Evolutionary conservation across 2,113 vertebrate genomes (phyloP), one percentile per base, ranked within the genome.

Genomic region (Callorhinus ursinus): DNA sequence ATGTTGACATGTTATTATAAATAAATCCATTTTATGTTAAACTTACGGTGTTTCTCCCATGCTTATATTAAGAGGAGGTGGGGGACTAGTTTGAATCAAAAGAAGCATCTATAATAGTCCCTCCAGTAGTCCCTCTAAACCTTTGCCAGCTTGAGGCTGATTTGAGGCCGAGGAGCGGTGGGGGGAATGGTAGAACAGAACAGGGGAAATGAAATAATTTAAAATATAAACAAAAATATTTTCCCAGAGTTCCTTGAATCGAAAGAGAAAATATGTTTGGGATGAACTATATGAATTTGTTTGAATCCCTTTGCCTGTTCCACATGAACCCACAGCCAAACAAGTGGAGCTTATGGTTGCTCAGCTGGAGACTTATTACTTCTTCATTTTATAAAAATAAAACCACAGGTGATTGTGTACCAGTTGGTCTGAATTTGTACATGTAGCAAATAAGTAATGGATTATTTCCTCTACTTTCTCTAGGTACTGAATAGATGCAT

Each of bases 161-260:
- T 97, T 91, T 83, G 33, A n/a, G 65, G 65, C 7, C 5, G 55
- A 19, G 18, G 55, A 2, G 11, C 24, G 26, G 7, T 1, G 16
- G 1, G 0, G 0, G 10, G 5, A 11, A 13, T n/a, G 18, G 67
- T 69, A 16, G 63, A 33, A 33, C 13, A 59, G 61, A 33, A 33
- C 13, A 59, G 61, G 31, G 10, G 7, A 28, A 71, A 76, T 51
- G 39, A 33, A 97, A 33, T 80, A 16, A 24, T 0, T 80, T 96
- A 88, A 95, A 97, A 93, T 18, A 85, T 79, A 96, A 98, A 93
- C 72, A 93, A 93, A 95, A 97, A 91, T 71, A 71, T 0, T 97
- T 97, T 93, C 77, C 89, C 94, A 97, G 96, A 97, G 79, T 98
- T 97, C 95, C 28, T 95, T 95, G 88, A 92, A 61, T 98, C 16